Conservation (phyloP, 2,113 vertebrate genomes). For the Gymnobelideus leadbeateri region DNA sequence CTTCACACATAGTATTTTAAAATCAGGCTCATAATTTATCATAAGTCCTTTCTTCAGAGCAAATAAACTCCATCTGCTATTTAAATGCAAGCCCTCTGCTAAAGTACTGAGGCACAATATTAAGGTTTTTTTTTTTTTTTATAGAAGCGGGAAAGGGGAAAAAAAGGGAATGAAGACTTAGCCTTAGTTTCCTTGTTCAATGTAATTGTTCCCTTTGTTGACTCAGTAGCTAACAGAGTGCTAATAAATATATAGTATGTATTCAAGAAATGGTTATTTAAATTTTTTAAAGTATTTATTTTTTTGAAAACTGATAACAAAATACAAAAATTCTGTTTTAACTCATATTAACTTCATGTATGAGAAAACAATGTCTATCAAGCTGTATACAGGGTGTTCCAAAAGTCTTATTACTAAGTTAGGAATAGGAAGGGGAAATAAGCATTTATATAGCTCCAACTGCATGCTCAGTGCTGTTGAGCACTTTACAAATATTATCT, state of each 20-base stretch:
- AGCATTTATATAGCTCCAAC: too few species aligned
- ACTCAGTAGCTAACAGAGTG: background rate
- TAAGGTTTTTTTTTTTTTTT: background rate
- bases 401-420: too few species aligned
- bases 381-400: too few species aligned
- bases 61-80: background rate
- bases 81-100: background rate
- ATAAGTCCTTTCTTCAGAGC: background rate
- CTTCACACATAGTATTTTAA: background rate
- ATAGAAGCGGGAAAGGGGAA: too few species aligned
- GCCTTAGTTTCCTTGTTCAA: background rate
- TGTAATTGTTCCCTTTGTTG: background rate
- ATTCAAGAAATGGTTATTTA: background rate
- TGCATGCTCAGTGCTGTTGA: too few species aligned
- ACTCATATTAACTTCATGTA: background rate
- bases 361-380: background rate
- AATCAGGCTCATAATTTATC: background rate
- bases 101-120: background rate
- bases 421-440: too few species aligned
- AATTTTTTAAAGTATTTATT: background rate
- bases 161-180: background rate
- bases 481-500: too few species aligned
- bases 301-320: background rate
- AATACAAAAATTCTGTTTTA: rapidly evolving
- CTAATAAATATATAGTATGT: background rate